Base-by-base conservation (phyloP, 2,113 vertebrate genomes). In the Aplodontia rufa region DNA sequence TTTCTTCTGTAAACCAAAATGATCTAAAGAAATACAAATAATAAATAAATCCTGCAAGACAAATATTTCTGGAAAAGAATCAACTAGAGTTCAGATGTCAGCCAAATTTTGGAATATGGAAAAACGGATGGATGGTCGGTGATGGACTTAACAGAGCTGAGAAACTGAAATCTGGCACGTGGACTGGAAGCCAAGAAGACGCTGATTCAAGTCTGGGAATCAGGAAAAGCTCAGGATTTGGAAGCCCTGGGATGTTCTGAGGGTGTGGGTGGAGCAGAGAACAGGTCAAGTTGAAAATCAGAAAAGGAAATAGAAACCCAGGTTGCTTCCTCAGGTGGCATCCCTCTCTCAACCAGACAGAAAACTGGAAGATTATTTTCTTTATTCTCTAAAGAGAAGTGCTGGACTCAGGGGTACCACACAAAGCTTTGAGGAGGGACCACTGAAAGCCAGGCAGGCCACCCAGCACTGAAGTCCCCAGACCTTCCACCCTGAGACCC, bases 81-180 rank as follows among this genome's bases (percentile, higher is more conserved):
- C 55, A 88, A 66, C 12, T 62, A 45, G 55, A 37, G 28, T 68
- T 45, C 68, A 22, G 19, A 55, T 69, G 45, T 93, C 68, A 93
- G 96, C 83, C 92, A 93, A 76, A 69, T 40, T 87, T 62, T 86
- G n/a, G 75, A 94, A 87, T 96, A 91, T 71, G 92, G 96, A 95
- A 96, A 96, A 93, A 66, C 72, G 49, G 89, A 93, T 1, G 10
- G 64, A 69, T 45, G 62, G 62, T 42, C 85, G 69, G 49, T 91
- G 95, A 94, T 74, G n/a, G 91, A 93, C 74, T 86, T 91, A 89
- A 22, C 93, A 95, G 95, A 90, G 55, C 68, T 7, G 83, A 91
- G 79, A 88, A 74, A 51, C 68, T 40, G 42, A 78, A 75, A 74
- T 62, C 89, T 72, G 60, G 60, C 79, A 72, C 51, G 42, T 6